Evolutionary conservation across 2,888 invertebrate species (phyloP).

Genomic region (Aphrophora alni): DNA sequence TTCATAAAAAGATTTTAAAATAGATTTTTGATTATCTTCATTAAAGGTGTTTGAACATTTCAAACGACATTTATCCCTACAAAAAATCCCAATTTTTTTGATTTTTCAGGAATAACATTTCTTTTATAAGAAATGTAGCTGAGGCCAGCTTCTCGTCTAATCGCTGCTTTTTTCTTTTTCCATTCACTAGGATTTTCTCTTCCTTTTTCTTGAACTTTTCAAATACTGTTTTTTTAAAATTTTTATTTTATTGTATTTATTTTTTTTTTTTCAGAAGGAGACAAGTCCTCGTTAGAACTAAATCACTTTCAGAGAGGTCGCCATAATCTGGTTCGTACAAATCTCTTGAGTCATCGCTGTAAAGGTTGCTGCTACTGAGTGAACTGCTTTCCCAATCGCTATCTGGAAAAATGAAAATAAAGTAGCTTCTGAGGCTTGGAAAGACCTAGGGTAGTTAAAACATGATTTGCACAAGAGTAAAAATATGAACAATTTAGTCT

Average conservation of each 20-base stretch:
- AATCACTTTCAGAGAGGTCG: background rate
- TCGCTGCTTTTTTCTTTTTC: conserved; percentile 2
- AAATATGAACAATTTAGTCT: too few species aligned
- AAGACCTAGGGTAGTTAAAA: too few species aligned
- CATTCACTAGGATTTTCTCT: background rate
- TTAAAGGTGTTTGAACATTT: background rate
- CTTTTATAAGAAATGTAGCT: background rate
- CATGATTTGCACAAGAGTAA: too few species aligned
- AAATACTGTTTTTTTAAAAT: too few species aligned
- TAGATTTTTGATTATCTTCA: background rate
- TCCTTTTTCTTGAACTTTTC: background rate
- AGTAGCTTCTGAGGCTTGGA: too few species aligned
- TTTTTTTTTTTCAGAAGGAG: too few species aligned
- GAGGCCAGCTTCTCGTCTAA: background rate
- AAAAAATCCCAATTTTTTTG: background rate
- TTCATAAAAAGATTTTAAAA: background rate
- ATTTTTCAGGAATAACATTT: background rate
- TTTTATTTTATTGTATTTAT: too few species aligned
- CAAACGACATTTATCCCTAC: background rate
- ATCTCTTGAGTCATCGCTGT: background rate
- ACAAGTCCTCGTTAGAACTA: background rate
- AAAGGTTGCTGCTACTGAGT: background rate
- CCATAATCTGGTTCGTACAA: background rate
- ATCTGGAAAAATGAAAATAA: too few species aligned
- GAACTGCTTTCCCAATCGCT: background rate